These are phyloP conservation scores for Chydorus sphaericus DNA, from an alignment of 2,888 invertebrate species.

Conservation along the genomic window DNA sequence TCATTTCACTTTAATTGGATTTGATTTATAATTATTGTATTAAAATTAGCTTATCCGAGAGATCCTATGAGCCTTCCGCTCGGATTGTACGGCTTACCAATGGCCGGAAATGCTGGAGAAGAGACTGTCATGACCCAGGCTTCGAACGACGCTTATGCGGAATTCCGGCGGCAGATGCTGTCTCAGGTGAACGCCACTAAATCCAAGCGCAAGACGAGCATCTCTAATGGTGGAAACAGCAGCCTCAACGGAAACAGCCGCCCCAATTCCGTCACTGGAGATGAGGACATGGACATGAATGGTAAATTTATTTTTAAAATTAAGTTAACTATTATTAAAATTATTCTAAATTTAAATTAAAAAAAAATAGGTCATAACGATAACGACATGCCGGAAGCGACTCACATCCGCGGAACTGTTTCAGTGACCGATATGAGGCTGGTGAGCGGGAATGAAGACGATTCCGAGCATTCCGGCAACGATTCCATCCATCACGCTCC, in stretches of 20 bases:
- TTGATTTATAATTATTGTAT: slow-evolving; percentile 1
- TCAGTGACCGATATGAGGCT: slow-evolving; percentile 8
- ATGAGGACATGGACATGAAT: slow-evolving; percentile 14
- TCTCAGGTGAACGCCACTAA: slow-evolving; percentile 48
- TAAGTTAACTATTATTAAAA: neutral
- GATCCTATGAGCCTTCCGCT: slow-evolving; percentile 46
- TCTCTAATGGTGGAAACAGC: neutral
- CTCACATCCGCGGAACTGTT: slow-evolving; percentile 8
- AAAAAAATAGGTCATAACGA: slow-evolving; percentile 5
- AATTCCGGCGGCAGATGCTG: slow-evolving; percentile 52
- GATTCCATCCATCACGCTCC: neutral
- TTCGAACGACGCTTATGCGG: slow-evolving; percentile 49
- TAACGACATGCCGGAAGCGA: slow-evolving; percentile 11
- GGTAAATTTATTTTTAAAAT: neutral
- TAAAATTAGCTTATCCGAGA: slow-evolving; percentile 46
- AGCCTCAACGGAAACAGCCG: slow-evolving; percentile 13
- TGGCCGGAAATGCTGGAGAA: slow-evolving; percentile 25
- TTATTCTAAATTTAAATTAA: neutral
- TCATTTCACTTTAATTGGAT: neutral
- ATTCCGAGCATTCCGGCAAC: slow-evolving; percentile 2
- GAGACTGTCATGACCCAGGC: slow-evolving; percentile 39
- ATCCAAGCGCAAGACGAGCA: slow-evolving; percentile 18
- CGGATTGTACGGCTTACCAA: slow-evolving; percentile 27
- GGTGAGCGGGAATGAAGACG: neutral
- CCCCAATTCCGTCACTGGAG: slow-evolving; percentile 12